Percentiles rank a stretch among this genome's conserved stretches.
phyloP scores from a whole-genome alignment of 2,113 vertebrate genomes.

The Ellobius talpinus region DNA sequence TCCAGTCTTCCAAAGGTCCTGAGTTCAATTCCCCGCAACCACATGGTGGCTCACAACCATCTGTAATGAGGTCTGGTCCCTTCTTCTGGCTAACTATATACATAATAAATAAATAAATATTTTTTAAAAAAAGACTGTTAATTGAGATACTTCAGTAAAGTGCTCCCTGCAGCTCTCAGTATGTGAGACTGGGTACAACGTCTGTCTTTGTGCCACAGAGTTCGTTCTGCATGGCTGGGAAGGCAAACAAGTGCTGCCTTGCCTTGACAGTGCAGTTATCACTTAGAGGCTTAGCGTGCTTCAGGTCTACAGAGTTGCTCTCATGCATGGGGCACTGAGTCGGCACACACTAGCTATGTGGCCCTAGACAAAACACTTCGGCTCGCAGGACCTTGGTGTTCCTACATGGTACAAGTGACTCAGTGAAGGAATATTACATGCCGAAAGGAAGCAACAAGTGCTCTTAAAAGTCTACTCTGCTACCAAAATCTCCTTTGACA shows the following conservation, averaged over 20 bases:
- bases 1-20: too few species aligned
- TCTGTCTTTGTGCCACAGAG: background rate
- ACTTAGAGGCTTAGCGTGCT: background rate
- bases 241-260: background rate
- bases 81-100: too few species aligned
- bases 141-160: background rate
- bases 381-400: background rate
- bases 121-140: too few species aligned
- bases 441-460: background rate
- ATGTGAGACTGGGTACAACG: background rate
- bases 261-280: background rate
- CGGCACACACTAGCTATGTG: background rate
- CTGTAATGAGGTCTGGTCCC: too few species aligned
- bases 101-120: too few species aligned
- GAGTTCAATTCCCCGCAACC: too few species aligned
- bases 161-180: background rate
- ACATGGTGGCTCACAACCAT: too few species aligned
- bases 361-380: background rate
- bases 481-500: background rate
- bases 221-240: background rate
- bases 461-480: background rate
- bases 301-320: background rate
- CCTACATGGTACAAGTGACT: background rate
- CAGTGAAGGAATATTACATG: background rate
- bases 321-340: background rate